Evolutionary conservation across 2,888 invertebrate species (phyloP).

Genomic region (Thereva nobilitata): DNA sequence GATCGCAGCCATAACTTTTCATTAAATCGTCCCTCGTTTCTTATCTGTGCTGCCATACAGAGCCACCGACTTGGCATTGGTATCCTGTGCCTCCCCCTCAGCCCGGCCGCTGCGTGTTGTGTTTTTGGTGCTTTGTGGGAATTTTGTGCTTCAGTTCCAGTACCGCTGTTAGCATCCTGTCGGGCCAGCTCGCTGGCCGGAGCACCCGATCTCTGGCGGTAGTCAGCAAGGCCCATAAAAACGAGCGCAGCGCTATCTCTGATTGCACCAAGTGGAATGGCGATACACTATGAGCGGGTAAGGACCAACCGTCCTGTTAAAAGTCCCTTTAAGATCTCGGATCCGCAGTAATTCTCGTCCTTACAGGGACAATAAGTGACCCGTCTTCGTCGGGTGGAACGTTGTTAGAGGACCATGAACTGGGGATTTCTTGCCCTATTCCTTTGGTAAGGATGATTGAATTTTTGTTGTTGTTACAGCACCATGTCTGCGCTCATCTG

Average conservation of each 20-base stretch:
- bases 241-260: slow-evolving; percentile 18
- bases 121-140: not conserved
- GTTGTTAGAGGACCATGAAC: slow-evolving; percentile 7
- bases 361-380: not conserved
- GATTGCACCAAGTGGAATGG: slow-evolving; percentile 5
- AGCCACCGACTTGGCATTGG: slow-evolving; percentile 27
- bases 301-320: not conserved
- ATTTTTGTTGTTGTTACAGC: slow-evolving; percentile 6
- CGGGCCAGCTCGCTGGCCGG: not conserved
- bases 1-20: slow-evolving; percentile 28
- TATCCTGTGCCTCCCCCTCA: not conserved
- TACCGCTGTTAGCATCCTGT: not conserved
- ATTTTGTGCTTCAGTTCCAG: not conserved
- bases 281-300: not conserved
- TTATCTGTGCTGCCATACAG: slow-evolving; percentile 20
- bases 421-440: slow-evolving; percentile 5
- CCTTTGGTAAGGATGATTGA: slow-evolving; percentile 14
- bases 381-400: not conserved
- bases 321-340: not conserved
- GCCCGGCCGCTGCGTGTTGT: not conserved
- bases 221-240: slow-evolving; percentile 1
- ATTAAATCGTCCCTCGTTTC: slow-evolving; percentile 33
- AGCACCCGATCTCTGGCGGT: not conserved
- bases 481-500: not conserved
- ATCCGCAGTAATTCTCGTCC: slow-evolving; percentile 4